Percentiles rank a stretch among this genome's conserved stretches.
phyloP scores from a whole-genome alignment of 2,888 invertebrate species.

The Phortica okadai region DNA sequence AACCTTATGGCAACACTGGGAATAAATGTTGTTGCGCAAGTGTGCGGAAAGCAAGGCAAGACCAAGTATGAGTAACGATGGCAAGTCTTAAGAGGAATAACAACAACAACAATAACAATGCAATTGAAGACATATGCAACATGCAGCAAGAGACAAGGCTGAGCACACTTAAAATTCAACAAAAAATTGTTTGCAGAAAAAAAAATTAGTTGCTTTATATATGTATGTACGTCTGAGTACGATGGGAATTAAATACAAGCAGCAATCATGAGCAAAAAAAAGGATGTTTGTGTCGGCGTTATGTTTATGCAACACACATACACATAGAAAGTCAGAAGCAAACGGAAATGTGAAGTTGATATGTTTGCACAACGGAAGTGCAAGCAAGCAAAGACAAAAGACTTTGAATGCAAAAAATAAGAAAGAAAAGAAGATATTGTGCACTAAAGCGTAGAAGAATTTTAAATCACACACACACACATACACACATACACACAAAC shows the following conservation, averaged over 20 bases:
- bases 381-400: slow-evolving; percentile 13
- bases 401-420: neutral
- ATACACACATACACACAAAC: no score
- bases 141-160: neutral
- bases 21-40: slow-evolving; percentile 13
- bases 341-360: slow-evolving; percentile 30
- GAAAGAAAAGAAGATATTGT: neutral
- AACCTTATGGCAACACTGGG: neutral
- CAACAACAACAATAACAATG: slow-evolving; percentile 6
- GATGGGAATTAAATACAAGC: slow-evolving; percentile 17
- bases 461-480: neutral
- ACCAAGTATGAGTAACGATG: no score
- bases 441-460: neutral
- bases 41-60: neutral
- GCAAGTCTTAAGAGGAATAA: no score
- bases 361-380: slow-evolving; percentile 31
- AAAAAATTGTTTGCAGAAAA: neutral
- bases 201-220: slow-evolving; percentile 28
- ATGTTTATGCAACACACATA: slow-evolving; percentile 29
- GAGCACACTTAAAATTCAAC: neutral
- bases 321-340: slow-evolving; percentile 20
- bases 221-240: slow-evolving; percentile 22
- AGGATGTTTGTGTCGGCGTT: neutral
- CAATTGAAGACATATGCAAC: slow-evolving; percentile 35
- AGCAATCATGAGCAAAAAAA: neutral